phyloP scores from a whole-genome alignment of 2,888 invertebrate species.

The Pyrrhopygopsis socrates region DNA sequence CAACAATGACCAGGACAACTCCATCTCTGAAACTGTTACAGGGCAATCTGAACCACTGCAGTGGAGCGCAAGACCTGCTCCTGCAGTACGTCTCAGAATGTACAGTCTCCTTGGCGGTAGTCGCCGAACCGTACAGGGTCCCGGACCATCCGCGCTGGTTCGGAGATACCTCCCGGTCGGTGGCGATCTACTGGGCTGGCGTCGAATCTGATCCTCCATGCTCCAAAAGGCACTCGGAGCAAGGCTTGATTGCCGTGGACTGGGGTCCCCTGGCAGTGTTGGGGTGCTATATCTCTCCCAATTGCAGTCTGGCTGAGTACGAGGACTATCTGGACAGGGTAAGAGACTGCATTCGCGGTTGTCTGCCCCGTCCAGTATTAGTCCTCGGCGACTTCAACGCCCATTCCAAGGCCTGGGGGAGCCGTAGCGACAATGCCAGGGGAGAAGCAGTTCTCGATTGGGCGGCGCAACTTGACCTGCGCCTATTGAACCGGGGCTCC shows the following conservation, averaged over 20 bases:
- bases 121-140: conserved; percentile 5
- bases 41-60: conserved; percentile 13
- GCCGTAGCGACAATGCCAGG: not conserved
- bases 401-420: not conserved
- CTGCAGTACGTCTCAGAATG: not conserved
- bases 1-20: not conserved
- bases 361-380: not conserved
- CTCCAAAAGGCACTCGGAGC: not conserved
- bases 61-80: conserved; percentile 1
- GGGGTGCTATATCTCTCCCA: not conserved
- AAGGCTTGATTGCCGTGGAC: not conserved
- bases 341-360: not conserved
- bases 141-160: too few species aligned
- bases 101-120: conserved; percentile 4
- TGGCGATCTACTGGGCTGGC: conserved; percentile 9
- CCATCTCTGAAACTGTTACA: not conserved
- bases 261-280: too few species aligned
- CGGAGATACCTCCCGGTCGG: not conserved
- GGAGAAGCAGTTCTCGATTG: conserved; percentile 32
- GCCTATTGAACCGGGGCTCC: too few species aligned
- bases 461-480: too few species aligned
- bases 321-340: not conserved
- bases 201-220: not conserved
- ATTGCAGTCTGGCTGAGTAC: not conserved
- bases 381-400: too few species aligned